Conservation (phyloP, 2,888 invertebrate genomes). For the Myathropa florea region DNA sequence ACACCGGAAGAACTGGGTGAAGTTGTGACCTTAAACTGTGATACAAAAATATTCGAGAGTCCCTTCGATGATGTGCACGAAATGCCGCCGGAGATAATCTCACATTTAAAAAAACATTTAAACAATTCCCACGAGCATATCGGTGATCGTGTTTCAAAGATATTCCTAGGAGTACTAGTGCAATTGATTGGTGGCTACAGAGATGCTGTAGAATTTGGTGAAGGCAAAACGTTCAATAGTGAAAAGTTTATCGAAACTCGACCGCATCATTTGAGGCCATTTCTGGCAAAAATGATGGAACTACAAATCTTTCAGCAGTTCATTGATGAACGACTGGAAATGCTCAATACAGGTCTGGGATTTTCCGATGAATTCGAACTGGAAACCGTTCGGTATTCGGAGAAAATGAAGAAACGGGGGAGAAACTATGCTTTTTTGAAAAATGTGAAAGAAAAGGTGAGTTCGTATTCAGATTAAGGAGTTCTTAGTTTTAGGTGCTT, state of each 20-base stretch:
- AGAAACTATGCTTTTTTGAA: slow-evolving; percentile 90
- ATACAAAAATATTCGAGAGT: slow-evolving; percentile 91
- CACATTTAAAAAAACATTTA: slow-evolving; percentile 80
- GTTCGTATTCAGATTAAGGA: slow-evolving; percentile 31
- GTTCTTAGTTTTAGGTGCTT: background rate
- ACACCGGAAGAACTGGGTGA: slow-evolving; percentile 93
- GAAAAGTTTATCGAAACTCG: slow-evolving; percentile 94
- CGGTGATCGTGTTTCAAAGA: slow-evolving; percentile 95
- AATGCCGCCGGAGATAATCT: slow-evolving; percentile 94
- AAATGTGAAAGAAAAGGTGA: slow-evolving; percentile 93
- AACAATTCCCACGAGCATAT: slow-evolving; percentile 83
- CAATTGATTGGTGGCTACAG: slow-evolving; percentile 96
- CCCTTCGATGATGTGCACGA: slow-evolving; percentile 95
- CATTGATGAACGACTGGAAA: slow-evolving; percentile 95
- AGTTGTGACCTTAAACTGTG: slow-evolving; percentile 96
- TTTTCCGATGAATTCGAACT: slow-evolving; percentile 97
- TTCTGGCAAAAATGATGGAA: slow-evolving; percentile 93
- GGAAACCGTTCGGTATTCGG: slow-evolving; percentile 86
- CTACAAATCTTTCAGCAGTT: slow-evolving; percentile 97
- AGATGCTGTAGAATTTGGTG: slow-evolving; percentile 91
- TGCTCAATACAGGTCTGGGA: slow-evolving; percentile 95
- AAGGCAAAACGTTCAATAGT: slow-evolving; percentile 89
- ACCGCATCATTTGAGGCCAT: slow-evolving; percentile 91
- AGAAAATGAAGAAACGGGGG: slow-evolving; percentile 81
- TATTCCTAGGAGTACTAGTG: slow-evolving; percentile 93